Conservation (phyloP, 2,797 vertebrate genomes). For the Melanotaenia nigrans region DNA sequence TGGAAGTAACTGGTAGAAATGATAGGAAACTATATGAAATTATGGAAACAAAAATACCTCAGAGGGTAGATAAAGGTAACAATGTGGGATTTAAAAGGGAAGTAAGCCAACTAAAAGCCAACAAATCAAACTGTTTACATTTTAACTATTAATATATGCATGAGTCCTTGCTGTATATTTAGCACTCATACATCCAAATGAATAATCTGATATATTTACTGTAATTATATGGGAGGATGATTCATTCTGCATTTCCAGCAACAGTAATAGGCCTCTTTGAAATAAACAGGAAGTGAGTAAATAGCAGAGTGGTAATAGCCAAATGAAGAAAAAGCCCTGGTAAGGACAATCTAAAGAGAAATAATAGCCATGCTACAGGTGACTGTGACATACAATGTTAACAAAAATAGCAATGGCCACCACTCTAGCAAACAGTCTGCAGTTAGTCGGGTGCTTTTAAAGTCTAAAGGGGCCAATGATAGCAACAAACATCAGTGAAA, state of each 20-base stretch:
- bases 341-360: constrained; percentile 24
- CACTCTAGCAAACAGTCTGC: constrained; percentile 14
- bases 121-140: constrained; percentile 14
- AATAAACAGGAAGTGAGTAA: constrained; percentile 25
- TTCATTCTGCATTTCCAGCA: constrained; percentile 24
- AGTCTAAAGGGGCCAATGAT: too few species aligned
- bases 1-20: constrained; percentile 31
- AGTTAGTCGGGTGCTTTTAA: background rate
- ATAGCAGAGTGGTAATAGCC: constrained; percentile 14
- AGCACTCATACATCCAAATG: constrained; percentile 14
- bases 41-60: constrained; percentile 10
- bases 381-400: constrained; percentile 18
- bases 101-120: constrained; percentile 2
- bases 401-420: constrained; percentile 21
- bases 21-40: constrained; percentile 11
- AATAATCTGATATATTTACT: constrained; percentile 30
- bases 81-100: constrained; percentile 31
- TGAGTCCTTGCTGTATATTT: constrained; percentile 5
- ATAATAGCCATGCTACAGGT: constrained; percentile 19
- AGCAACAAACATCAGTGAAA: too few species aligned
- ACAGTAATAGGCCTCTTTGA: constrained; percentile 29
- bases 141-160: constrained; percentile 22
- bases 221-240: constrained; percentile 27
- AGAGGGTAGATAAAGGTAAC: constrained; percentile 22
- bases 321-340: constrained; percentile 5